These are phyloP conservation scores for Smutsia gigantea DNA, from an alignment of 2,797 vertebrate species.

Conservation along the genomic window DNA sequence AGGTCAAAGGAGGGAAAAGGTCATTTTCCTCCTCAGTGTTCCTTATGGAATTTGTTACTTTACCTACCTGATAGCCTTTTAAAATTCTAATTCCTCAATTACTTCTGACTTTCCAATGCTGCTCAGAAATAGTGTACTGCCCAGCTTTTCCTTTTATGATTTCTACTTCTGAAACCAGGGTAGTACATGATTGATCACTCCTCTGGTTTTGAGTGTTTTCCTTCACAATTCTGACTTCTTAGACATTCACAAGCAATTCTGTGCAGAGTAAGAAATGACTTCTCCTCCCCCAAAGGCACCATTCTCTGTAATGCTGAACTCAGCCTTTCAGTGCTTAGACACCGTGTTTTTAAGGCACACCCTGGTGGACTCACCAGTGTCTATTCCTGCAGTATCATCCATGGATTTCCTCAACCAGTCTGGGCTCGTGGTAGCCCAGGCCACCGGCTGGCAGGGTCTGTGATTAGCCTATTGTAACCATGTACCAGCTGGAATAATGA, in stretches of 20 bases:
- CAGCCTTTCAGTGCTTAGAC: neutral
- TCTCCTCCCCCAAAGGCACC: neutral
- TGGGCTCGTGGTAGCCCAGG: neutral
- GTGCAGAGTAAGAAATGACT: neutral
- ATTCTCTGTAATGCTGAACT: rapidly evolving
- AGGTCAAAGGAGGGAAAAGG: slow-evolving; percentile 59
- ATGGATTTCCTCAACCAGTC: neutral
- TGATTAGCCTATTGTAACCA: neutral
- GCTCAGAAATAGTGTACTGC: neutral
- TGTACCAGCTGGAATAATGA: neutral
- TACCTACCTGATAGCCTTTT: slow-evolving; percentile 73
- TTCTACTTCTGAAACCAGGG: neutral
- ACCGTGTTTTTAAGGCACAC: neutral
- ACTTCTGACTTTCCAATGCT: slow-evolving; percentile 32
- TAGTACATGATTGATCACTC: neutral
- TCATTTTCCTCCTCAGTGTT: slow-evolving; percentile 30
- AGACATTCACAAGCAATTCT: neutral
- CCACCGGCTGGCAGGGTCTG: neutral
- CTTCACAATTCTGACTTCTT: neutral
- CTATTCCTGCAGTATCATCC: neutral
- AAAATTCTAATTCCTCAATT: slow-evolving; percentile 62
- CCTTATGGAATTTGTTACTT: slow-evolving; percentile 74
- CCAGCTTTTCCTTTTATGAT: neutral
- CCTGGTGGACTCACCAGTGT: neutral
- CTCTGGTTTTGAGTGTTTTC: neutral